These are phyloP conservation scores for Miltochrista miniata DNA, from an alignment of 2,888 invertebrate genomes.

Conservation along the genomic window DNA sequence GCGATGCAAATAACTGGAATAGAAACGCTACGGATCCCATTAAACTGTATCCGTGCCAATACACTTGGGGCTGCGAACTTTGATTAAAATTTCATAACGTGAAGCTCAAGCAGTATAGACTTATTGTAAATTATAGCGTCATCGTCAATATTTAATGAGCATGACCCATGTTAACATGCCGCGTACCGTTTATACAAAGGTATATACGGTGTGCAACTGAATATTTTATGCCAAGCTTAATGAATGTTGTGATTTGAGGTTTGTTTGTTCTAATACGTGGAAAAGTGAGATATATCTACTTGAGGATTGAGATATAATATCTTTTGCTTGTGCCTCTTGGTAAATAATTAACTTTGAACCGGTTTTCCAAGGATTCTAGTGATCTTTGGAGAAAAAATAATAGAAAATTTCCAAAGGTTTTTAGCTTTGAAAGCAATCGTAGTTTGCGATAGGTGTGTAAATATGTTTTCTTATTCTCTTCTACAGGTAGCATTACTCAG, in stretches of 20 bases:
- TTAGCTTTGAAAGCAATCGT: too few species aligned
- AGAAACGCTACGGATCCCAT: slow-evolving; percentile 57
- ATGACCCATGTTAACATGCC: slow-evolving; percentile 56
- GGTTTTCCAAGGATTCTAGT: too few species aligned
- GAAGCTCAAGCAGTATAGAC: slow-evolving; percentile 61
- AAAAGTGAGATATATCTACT: too few species aligned
- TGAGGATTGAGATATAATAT: too few species aligned
- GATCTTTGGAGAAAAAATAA: too few species aligned
- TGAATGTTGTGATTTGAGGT: slow-evolving; percentile 31
- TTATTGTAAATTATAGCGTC: slow-evolving; percentile 68
- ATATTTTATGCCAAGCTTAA: slow-evolving; percentile 36
- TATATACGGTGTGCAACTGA: slow-evolving; percentile 32
- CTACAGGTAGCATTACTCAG: too few species aligned
- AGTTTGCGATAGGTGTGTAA: too few species aligned
- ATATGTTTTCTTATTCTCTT: too few species aligned
- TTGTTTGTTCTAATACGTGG: slow-evolving; percentile 12
- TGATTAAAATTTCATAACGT: slow-evolving; percentile 80
- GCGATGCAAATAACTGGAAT: slow-evolving; percentile 51
- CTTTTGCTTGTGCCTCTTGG: too few species aligned
- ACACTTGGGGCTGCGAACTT: slow-evolving; percentile 70
- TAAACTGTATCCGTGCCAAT: slow-evolving; percentile 58
- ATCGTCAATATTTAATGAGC: slow-evolving; percentile 70
- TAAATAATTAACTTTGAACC: too few species aligned
- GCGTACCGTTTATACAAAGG: slow-evolving; percentile 33
- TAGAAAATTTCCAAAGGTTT: too few species aligned